Evolutionary conservation across 2,797 vertebrate species (phyloP).

Genomic region (Calcarius lapponicus): DNA sequence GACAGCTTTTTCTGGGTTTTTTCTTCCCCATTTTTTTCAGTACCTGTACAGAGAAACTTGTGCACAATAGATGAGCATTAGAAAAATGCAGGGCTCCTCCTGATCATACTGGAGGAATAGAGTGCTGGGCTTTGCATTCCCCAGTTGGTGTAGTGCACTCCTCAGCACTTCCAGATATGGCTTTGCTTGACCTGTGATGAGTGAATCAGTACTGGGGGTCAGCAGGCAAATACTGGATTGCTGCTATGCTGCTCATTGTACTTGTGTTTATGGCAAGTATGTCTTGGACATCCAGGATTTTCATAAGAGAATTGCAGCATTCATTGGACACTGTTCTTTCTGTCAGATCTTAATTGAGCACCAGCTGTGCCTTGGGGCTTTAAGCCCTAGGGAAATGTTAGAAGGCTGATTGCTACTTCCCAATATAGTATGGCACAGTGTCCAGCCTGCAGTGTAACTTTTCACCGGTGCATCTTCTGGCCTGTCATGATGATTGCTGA

Average conservation of each 20-base stretch:
- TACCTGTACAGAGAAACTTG: neutral
- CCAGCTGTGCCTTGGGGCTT: neutral
- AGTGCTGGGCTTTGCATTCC: neutral
- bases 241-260: neutral
- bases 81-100: neutral
- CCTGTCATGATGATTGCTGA: neutral
- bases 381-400: neutral
- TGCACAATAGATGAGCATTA: neutral
- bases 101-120: neutral
- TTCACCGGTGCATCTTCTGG: neutral
- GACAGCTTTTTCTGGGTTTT: neutral
- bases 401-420: neutral
- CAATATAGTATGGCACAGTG: neutral
- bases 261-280: neutral
- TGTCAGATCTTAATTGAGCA: neutral
- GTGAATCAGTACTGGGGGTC: neutral
- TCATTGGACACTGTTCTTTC: neutral
- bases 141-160: neutral
- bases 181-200: neutral
- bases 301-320: accelerated
- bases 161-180: neutral
- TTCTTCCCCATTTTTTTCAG: neutral
- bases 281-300: neutral
- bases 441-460: neutral
- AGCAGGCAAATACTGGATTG: neutral